Evolutionary conservation across 92 coral and sea anemone species (phyloP), one percentile per base, ranked within the genome.

Genomic region (Palythoa heliodiscus): DNA sequence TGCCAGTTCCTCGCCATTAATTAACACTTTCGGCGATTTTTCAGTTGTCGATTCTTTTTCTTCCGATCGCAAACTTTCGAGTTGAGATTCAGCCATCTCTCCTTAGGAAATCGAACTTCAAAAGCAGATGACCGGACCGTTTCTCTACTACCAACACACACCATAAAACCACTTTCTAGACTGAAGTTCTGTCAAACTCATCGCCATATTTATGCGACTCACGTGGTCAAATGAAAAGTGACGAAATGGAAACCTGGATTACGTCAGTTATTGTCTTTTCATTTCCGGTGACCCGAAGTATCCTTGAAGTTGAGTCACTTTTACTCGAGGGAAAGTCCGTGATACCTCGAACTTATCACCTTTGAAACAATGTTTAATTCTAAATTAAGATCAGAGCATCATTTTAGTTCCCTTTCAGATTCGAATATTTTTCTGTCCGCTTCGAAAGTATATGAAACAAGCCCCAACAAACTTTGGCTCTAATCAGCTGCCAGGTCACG

Each of bases 61-160:
- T 82, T 73, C 87, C 64, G 47, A 82, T 70, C 71, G 77, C 61
- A 79, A 79, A 52, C 52, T 84, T 39, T 92, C 92, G 58, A 78
- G 89, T 88, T 89, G 95, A 93, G 48, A 93, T 79, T 93, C 95
- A 90, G 98, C 98, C 98, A 94, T 94, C 89, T 81, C 87, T 47
- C 84, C 84, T 80, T 39, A 80, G 74, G 66, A 80, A 80, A 78
- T 60, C 39, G 20, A 60, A 40, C 83, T 78, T 78, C 83, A 11
- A 80, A 80, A 80, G 84, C 84, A 80, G 84, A 80, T 80, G 84
- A 80, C 84, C 74, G 84, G 53, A 19, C 66, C 52, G 22, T 13
- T 12, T 23, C 7, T 13, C 22, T 15, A 50, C 54, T 14, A 53
- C 13, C 63, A 64, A 80, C 60, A 23, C 84, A 16, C 74, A 63